phyloP scores from a whole-genome alignment of 2,797 vertebrate genomes.

The Hippoglossus hippoglossus region DNA sequence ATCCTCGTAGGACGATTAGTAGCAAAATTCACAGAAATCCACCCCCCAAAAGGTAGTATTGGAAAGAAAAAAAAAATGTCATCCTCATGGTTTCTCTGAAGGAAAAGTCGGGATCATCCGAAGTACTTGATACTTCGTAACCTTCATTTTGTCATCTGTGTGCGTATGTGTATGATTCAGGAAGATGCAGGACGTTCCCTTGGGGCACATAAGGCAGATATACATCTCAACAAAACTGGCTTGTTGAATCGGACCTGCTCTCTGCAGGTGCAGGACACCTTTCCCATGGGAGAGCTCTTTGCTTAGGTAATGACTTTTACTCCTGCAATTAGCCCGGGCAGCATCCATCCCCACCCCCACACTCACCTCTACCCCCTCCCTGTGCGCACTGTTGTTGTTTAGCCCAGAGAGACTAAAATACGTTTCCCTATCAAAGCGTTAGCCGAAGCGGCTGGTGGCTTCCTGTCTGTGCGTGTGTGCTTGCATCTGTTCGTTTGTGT shows the following conservation, averaged over 20 bases:
- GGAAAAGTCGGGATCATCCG: neutral
- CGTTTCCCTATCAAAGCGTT: constrained; percentile 27
- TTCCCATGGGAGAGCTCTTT: constrained; percentile 25
- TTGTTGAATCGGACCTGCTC: constrained; percentile 42
- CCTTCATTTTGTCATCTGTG: neutral
- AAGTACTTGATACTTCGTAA: neutral
- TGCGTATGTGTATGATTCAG: neutral
- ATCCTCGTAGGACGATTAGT: neutral
- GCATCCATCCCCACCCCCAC: neutral
- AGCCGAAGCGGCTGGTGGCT: constrained; percentile 29
- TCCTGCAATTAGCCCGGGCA: constrained; percentile 10
- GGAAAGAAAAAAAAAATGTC: neutral
- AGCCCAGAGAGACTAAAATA: constrained; percentile 58
- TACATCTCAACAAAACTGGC: constrained; percentile 47
- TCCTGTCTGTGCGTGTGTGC: constrained; percentile 19
- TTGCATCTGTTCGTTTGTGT: constrained; percentile 40
- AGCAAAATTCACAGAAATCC: neutral
- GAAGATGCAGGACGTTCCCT: neutral
- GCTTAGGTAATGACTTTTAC: constrained; percentile 24
- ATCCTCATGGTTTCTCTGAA: neutral
- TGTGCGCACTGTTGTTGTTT: constrained; percentile 18
- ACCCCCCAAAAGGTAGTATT: neutral
- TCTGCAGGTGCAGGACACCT: constrained; percentile 13
- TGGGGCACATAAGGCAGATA: constrained; percentile 6
- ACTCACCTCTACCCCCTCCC: neutral